These are phyloP conservation scores for Hydrotaea diabolus DNA, from an alignment of 2,888 invertebrate species.

Conservation along the genomic window DNA sequence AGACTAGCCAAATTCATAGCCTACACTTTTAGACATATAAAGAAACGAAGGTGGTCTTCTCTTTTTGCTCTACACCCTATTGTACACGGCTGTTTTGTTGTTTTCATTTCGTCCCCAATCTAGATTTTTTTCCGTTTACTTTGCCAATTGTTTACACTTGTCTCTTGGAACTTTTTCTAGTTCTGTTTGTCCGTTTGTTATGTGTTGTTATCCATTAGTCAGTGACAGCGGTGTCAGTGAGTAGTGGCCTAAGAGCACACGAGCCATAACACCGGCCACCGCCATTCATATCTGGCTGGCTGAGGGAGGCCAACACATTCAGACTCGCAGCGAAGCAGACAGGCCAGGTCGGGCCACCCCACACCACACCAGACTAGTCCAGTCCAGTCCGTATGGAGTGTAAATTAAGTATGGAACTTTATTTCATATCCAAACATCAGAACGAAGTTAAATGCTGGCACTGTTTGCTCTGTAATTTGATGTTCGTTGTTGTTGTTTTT, in stretches of 20 bases:
- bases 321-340: neutral
- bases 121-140: slow-evolving; percentile 38
- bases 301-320: neutral
- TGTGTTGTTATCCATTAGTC: slow-evolving; percentile 41
- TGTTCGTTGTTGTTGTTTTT: slow-evolving; percentile 5
- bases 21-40: too few relatives aligned
- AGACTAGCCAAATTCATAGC: too few relatives aligned
- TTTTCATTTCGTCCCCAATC: slow-evolving; percentile 10
- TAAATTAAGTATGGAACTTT: slow-evolving; percentile 41
- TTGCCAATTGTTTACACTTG: slow-evolving; percentile 51
- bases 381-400: slow-evolving; percentile 16
- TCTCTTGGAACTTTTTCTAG: slow-evolving; percentile 34
- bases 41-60: neutral
- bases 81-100: neutral
- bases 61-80: slow-evolving; percentile 16
- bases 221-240: slow-evolving; percentile 21
- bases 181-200: slow-evolving; percentile 11
- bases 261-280: neutral
- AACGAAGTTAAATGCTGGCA: slow-evolving; percentile 33
- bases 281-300: neutral
- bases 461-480: slow-evolving; percentile 35
- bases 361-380: too few relatives aligned
- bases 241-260: slow-evolving; percentile 23
- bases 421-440: slow-evolving; percentile 39
- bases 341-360: neutral